Evolutionary conservation across 2,888 invertebrate species (phyloP), one percentile per base, ranked within the genome.

Genomic region (Eristalinus aeneus): DNA sequence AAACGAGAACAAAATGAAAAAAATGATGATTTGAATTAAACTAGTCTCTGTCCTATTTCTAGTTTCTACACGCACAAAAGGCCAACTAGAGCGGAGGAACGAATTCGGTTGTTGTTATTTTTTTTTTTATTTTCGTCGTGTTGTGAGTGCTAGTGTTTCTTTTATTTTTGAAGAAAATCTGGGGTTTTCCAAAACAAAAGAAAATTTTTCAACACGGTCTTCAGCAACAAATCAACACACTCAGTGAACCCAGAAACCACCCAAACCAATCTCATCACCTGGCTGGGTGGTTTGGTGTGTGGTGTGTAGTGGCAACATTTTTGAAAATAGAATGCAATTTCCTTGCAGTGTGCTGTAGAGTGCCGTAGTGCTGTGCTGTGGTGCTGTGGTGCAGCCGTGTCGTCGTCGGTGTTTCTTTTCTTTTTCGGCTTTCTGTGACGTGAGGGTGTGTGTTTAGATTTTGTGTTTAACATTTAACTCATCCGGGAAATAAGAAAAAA

Each of bases 311-410:
- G 56, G 23, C 56, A 56, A 46, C 46, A 46, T 16, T 56, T n/a
- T 69, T 61, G 69, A 68, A 72, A 65, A 74, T 74, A 78, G 58
- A 84, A 83, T 83, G 83, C 83, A 78, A 83, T 85, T 85, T 85
- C 63, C 71, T 65, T 71, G 64, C 78, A 46, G 6, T 16, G 64
- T 65, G 64, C 75, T 75, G 46, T 75, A 73, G 78, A 67, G 78
- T 73, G 64, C 60, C 5, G 46, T 46, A n/a, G 46, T 46, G 16
- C n/a, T 12, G n/a, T 1, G 1, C n/a, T 39, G 39, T 12, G n/a
- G 46, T 46, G 46, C 8, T 27, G 27, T 27, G 27, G 27, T 27
- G 27, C 27, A 27, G 27, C 27, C 27, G 27, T 27, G 27, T 27
- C 27, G 27, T 27, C 5, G 27, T 27, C 27, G 27, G 27, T 27